Conservation (phyloP, 2,888 invertebrate species). For the Leucania comma region DNA sequence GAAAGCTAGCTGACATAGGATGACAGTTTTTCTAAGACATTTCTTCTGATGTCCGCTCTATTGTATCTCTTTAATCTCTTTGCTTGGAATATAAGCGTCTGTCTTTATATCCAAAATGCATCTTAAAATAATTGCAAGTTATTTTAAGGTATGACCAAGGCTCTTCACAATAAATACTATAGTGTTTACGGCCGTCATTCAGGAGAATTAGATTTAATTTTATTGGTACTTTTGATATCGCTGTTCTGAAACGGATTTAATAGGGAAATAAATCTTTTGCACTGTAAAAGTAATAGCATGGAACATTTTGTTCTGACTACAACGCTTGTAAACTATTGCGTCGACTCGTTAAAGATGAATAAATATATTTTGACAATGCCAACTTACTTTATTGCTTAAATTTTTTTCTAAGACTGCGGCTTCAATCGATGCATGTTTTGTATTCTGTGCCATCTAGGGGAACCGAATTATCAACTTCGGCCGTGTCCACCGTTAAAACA, state of each 20-base stretch:
- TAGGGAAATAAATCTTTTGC: constrained; percentile 52
- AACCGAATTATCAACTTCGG: no score
- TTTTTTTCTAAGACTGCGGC: no score
- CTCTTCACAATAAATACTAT: constrained; percentile 38
- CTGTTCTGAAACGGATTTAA: constrained; percentile 44
- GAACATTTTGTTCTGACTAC: constrained; percentile 22
- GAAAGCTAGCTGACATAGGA: no score
- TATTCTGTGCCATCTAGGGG: no score
- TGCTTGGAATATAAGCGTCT: no score
- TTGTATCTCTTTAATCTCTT: no score
- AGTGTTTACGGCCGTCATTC: constrained; percentile 34
- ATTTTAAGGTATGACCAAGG: constrained; percentile 36
- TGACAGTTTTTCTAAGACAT: no score
- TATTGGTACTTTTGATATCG: constrained; percentile 48
- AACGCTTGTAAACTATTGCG: constrained; percentile 2
- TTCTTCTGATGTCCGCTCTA: no score
- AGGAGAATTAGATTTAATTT: constrained; percentile 52
- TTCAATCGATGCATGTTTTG: no score
- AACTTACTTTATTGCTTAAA: no score
- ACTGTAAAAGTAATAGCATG: constrained; percentile 30
- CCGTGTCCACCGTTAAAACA: no score
- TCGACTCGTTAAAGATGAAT: not conserved
- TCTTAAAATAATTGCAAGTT: constrained; percentile 4
- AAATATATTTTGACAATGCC: not conserved
- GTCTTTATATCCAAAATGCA: not conserved